Evolutionary conservation across 2,888 invertebrate species (phyloP).

Genomic region (Venusia cambrica): DNA sequence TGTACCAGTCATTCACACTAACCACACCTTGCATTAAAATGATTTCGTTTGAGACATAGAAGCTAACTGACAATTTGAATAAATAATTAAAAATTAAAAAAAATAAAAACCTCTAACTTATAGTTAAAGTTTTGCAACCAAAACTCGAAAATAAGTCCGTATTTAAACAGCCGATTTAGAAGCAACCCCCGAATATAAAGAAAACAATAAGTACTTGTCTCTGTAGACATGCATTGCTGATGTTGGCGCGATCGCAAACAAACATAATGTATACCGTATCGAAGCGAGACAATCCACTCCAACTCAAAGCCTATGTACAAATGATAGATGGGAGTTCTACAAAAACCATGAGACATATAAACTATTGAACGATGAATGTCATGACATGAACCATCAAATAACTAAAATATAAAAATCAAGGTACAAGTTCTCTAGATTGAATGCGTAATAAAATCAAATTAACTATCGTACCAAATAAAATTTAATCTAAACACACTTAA

Average conservation of each 20-base stretch:
- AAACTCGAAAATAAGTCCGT: constrained; percentile 78
- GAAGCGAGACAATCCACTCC: constrained; percentile 61
- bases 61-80: constrained; percentile 60
- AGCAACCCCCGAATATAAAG: constrained; percentile 35
- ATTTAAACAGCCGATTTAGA: constrained; percentile 57
- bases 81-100: constrained; percentile 54
- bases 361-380: constrained; percentile 58
- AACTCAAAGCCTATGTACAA: constrained; percentile 57
- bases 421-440: constrained; percentile 73
- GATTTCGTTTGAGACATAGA: constrained; percentile 61
- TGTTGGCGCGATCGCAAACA: constrained; percentile 69
- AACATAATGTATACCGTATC: constrained; percentile 67
- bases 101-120: constrained; percentile 72
- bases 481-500: constrained; percentile 79
- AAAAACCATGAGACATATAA: constrained; percentile 34
- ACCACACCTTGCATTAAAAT: constrained; percentile 48
- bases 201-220: constrained; percentile 39
- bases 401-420: constrained; percentile 75
- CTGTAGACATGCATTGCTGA: constrained; percentile 61
- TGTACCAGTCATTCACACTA: constrained; percentile 50
- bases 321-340: constrained; percentile 33
- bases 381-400: constrained; percentile 70
- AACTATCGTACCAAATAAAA: constrained; percentile 77
- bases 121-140: constrained; percentile 80
- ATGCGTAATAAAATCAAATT: constrained; percentile 61